Base-by-base conservation (phyloP, 2,888 invertebrate species). In the Cryptocephalus primarius region DNA sequence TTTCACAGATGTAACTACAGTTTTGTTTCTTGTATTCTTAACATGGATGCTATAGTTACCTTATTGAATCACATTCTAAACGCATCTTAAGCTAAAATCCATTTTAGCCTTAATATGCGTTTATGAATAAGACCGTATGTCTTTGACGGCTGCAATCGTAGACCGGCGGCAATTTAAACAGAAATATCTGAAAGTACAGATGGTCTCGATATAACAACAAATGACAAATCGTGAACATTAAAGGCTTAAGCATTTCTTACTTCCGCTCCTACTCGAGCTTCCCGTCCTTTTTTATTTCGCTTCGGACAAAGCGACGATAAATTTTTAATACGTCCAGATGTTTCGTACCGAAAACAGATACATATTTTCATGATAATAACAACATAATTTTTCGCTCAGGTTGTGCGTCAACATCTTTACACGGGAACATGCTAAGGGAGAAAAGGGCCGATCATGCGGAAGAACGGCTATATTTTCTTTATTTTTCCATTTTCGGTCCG, bases 381-480 rank as follows among this genome's bases (percentile, higher is more conserved):
- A 36, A 36, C 12, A 36, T 36, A 51, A 51, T 51, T 52, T 50
- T 50, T 45, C 49, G 50, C 39, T 55, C 50, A 48, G 48, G 38
- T 50, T 36, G 40, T 32, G 49, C 51, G 53, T 55, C 55, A 50
- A 51, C 31, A 53, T 53, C 48, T 46, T 46, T 52, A 38, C 38
- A 39, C 42, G 44, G 45, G 43, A 45, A 48, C 40, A 38, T 34
- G 40, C 55, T 55, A 60, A 58, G 55, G 53, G 58, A 59, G 59
- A 56, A 57, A 58, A 57, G 53, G 53, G 52, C 48, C 51, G 53
- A 49, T 51, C 48, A 46, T 52, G 50, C 52, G 56, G 63, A 63
- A 59, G 61, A 61, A 54, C 52, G 60, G 57, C 56, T 49, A 52
- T 53, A 52, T 55, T 56, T 57, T 55, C 50, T 51, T 55, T 60